These are phyloP conservation scores for Macrophya alboannulata DNA, from an alignment of 2,888 invertebrate species.

Conservation along the genomic window DNA sequence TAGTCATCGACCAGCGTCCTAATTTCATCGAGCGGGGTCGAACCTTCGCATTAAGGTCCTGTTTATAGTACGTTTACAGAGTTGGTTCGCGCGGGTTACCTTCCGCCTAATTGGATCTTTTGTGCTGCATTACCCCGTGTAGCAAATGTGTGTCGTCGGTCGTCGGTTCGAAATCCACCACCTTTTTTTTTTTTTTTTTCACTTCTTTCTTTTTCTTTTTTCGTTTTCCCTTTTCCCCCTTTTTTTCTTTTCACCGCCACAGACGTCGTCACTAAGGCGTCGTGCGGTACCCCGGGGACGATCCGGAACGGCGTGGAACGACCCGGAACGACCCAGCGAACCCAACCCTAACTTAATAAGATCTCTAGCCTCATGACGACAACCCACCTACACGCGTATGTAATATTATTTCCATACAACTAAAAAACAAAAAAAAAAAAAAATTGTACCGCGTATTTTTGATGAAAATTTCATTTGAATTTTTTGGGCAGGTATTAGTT, in stretches of 20 bases:
- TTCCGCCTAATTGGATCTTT: slow-evolving; percentile 42
- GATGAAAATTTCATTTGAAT: not conserved
- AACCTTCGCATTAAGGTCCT: slow-evolving; percentile 41
- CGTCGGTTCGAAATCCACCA: slow-evolving; percentile 13
- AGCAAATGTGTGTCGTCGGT: slow-evolving; percentile 28
- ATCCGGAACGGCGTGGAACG: slow-evolving; percentile 29
- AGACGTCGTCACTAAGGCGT: slow-evolving; percentile 22
- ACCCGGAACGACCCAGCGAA: slow-evolving; percentile 30
- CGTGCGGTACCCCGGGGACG: slow-evolving; percentile 31
- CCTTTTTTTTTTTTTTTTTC: not conserved
- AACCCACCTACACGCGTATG: not conserved
- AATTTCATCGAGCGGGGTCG: slow-evolving; percentile 36
- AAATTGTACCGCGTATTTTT: not conserved
- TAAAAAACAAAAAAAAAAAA: not conserved
- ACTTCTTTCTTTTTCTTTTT: no score
- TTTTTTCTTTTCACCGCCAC: slow-evolving; percentile 11
- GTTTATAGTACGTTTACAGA: slow-evolving; percentile 34
- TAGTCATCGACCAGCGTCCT: slow-evolving; percentile 34
- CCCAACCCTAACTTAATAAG: slow-evolving; percentile 26
- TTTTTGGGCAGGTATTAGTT: not conserved
- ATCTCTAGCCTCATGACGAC: slow-evolving; percentile 8
- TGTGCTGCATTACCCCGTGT: slow-evolving; percentile 20
- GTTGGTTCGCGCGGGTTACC: slow-evolving; percentile 33
- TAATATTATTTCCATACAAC: not conserved
- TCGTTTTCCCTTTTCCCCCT: not conserved